Evolutionary conservation across 2,113 vertebrate genomes (phyloP).

Genomic region (Scytalopus superciliaris): DNA sequence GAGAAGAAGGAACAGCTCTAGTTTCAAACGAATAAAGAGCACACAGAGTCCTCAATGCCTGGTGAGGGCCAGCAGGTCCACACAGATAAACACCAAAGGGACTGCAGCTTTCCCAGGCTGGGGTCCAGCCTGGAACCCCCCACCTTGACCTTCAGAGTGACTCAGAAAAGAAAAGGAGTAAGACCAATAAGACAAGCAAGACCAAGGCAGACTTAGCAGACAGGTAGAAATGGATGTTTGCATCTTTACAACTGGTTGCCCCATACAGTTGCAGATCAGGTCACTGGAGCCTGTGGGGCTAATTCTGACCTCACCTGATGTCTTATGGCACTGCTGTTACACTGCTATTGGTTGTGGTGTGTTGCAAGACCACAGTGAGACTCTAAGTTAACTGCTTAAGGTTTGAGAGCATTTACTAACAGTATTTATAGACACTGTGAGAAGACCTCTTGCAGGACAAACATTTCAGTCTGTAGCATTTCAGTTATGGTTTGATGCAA

Average conservation of each 20-base stretch:
- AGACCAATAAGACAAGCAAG: neutral
- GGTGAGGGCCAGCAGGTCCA: neutral
- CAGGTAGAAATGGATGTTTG: neutral
- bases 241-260: neutral
- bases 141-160: neutral
- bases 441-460: neutral
- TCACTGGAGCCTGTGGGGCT: neutral
- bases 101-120: neutral
- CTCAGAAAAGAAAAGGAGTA: neutral
- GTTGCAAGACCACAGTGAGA: neutral
- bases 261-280: neutral
- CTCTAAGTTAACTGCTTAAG: neutral
- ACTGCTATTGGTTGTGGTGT: accelerated
- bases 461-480: neutral
- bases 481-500: neutral
- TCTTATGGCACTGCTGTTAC: neutral
- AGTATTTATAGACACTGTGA: neutral
- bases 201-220: neutral
- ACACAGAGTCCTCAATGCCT: neutral
- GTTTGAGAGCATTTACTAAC: neutral
- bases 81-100: neutral
- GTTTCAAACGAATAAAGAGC: neutral
- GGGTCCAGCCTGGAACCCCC: accelerated
- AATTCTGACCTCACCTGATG: neutral
- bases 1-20: neutral